phyloP scores from a whole-genome alignment of 2,113 vertebrate species.

The Oceanites oceanicus region DNA sequence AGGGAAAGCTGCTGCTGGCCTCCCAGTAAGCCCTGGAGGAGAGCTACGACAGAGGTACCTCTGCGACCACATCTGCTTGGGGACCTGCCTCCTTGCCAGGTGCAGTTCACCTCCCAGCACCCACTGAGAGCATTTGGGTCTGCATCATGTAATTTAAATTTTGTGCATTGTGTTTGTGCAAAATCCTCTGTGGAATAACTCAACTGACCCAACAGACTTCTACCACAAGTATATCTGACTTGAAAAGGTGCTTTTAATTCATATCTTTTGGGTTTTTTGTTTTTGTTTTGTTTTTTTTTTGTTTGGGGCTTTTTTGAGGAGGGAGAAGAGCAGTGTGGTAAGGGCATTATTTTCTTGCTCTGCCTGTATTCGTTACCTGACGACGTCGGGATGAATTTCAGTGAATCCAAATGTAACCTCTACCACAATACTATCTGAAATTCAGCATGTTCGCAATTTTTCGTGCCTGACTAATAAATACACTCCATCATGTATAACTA shows the following conservation, averaged over 20 bases:
- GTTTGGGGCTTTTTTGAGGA: not conserved
- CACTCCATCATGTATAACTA: not conserved
- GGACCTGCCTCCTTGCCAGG: not conserved
- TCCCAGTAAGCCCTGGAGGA: not conserved
- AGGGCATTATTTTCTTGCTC: not conserved
- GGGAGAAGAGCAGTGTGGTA: not conserved
- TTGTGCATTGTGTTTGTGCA: not conserved
- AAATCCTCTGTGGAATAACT: not conserved
- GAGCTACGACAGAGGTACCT: not conserved
- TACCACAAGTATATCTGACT: not conserved
- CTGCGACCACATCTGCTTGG: not conserved
- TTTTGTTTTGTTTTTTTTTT: too few species aligned
- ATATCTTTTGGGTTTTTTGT: too few species aligned
- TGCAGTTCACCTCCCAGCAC: not conserved
- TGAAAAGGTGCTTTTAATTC: not conserved
- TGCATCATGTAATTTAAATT: not conserved
- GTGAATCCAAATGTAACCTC: not conserved
- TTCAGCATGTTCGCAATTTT: not conserved
- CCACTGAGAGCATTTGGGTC: not conserved
- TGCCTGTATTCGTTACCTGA: not conserved
- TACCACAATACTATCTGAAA: not conserved
- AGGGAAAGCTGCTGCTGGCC: not conserved
- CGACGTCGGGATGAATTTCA: not conserved
- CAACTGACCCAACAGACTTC: not conserved
- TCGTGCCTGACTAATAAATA: not conserved